Evolutionary conservation across 2,113 vertebrate species (phyloP), one percentile per base, ranked within the genome.

Genomic region (Oryzias melastigma): DNA sequence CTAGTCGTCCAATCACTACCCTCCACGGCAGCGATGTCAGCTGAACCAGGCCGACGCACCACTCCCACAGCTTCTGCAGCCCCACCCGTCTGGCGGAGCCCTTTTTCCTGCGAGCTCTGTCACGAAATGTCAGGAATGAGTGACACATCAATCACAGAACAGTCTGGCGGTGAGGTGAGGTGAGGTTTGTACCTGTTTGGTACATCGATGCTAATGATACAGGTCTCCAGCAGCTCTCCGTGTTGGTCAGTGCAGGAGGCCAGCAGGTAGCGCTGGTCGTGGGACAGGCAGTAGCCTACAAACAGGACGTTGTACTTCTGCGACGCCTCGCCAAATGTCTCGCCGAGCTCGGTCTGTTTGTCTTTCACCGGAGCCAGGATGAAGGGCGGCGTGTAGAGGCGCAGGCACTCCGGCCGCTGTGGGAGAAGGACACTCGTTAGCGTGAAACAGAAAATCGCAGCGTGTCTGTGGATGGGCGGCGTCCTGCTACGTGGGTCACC

Each of bases 281-380:
- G 96, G 63, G 97, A 98, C 65, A 99, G 90, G 86, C 97, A 99
- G 90, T 99, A 99, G 71, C 95, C 95, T 7, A 99, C 95, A 66
- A 99, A 99, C 80, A 99, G 94, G 65, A 99, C 93, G 12, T 99
- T 98, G 57, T 98, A 98, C 76, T 99, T 99, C 87, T 99, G 97
- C 17, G 95, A 92, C 20, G 95, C 96, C 89, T 99, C 97, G 35
- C 97, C 97, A 79, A 98, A 98, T 0, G 96, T 98, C 86, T 99
- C 97, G 71, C 95, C 96, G 29, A 98, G 91, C 77, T 99, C 96
- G 1, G 96, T 98, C 68, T 99, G 97, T 82, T 98, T 98, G 91
- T 99, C 97, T 84, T 99, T 99, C 35, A 98, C 93, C 3, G 97
- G 96, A 58, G 96, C 97, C 93, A 99, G 81, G 77, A 99, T 95